Evolutionary conservation across 1,140 invertebrate species (phyloP).

Genomic region (Pristionchus pacificus): DNA sequence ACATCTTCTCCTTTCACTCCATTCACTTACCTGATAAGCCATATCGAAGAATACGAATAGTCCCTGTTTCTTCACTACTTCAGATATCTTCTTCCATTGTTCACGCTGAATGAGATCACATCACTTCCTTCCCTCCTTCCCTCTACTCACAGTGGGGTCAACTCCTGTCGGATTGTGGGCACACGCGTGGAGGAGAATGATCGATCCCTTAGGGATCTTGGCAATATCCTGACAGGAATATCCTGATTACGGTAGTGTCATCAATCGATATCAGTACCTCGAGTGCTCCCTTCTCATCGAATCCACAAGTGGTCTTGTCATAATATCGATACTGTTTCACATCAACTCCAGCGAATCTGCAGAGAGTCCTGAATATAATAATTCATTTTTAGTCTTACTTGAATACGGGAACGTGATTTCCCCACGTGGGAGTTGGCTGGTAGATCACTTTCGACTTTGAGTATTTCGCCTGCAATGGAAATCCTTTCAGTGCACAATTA

Average conservation of each 20-base stretch:
- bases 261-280: conserved; percentile 66
- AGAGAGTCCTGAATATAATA: conserved; percentile 25
- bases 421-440: conserved; percentile 92
- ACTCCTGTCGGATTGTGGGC: conserved; percentile 99
- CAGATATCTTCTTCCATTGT: conserved; percentile 80
- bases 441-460: conserved; percentile 73
- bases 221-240: conserved; percentile 71
- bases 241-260: neutral
- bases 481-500: neutral
- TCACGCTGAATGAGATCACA: conserved; percentile 64
- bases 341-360: conserved; percentile 72
- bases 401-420: conserved; percentile 91
- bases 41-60: conserved; percentile 98
- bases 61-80: conserved; percentile 71
- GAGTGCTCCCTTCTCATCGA: conserved; percentile 84
- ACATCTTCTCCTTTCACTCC: neutral
- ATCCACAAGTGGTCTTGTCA: conserved; percentile 86
- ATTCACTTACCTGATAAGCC: conserved; percentile 63
- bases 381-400: conserved; percentile 62
- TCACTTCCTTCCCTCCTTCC: conserved; percentile 35
- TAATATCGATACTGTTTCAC: conserved; percentile 92
- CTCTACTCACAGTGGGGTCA: conserved; percentile 60
- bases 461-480: conserved; percentile 62
- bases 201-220: conserved; percentile 87
- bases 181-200: conserved; percentile 92